These are phyloP conservation scores for Burhinus bistriatus DNA, from an alignment of 2,113 vertebrate species.

Conservation along the genomic window DNA sequence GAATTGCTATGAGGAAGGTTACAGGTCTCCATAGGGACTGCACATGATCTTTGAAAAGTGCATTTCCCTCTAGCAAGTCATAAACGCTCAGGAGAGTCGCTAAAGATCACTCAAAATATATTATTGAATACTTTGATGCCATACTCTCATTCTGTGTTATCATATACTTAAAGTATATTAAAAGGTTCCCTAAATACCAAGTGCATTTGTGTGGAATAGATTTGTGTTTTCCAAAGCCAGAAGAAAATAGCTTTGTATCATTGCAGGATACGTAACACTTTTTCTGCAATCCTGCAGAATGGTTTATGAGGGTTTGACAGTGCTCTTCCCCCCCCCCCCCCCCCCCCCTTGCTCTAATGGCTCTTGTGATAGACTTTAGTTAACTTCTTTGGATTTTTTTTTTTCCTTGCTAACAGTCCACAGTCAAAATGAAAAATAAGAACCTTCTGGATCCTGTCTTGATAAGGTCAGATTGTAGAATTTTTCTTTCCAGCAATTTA, in stretches of 20 bases:
- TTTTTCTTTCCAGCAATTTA: constrained; percentile 58
- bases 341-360: background rate
- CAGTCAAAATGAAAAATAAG: constrained; percentile 59
- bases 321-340: background rate
- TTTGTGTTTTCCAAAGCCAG: constrained; percentile 3
- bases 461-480: constrained; percentile 57
- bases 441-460: constrained; percentile 55
- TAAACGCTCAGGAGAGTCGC: constrained; percentile 41
- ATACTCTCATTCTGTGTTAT: background rate
- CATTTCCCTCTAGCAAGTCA: constrained; percentile 43
- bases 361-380: background rate
- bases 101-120: constrained; percentile 58
- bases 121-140: constrained; percentile 19
- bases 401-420: background rate
- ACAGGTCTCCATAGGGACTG: constrained; percentile 60
- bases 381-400: constrained; percentile 23
- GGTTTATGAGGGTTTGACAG: background rate
- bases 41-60: constrained; percentile 60
- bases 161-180: constrained; percentile 23
- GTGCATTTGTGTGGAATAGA: background rate
- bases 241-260: background rate
- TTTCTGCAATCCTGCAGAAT: background rate
- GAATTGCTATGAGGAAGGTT: constrained; percentile 62
- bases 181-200: constrained; percentile 50
- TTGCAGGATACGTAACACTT: background rate